Evolutionary conservation across 2,888 invertebrate genomes (phyloP), one percentile per base, ranked within the genome.

Genomic region (Taphrorychus bicolor): DNA sequence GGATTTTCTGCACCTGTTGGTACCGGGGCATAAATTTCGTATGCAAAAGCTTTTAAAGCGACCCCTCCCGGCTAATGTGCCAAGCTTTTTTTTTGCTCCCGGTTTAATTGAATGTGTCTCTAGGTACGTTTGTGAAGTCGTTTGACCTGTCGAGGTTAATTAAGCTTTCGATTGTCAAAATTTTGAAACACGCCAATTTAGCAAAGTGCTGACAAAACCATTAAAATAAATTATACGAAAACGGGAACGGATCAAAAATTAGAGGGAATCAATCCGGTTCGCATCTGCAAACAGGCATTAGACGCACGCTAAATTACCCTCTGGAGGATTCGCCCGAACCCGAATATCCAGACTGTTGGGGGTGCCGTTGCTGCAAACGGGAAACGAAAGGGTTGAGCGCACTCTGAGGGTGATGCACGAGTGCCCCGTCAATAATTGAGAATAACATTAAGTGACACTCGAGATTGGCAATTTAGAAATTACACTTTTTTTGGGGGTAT

Each of bases 291-390:
- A 56, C 69, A 52, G 60, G 69, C 61, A 69, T 69, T 69, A 69
- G 65, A 65, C 57, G 52, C 58, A 70, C 70, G 66, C 54, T 56
- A 70, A 70, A 70, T 70, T 70, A 70, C 62, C 45, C 66, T 51
- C 66, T 66, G 45, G 66, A 70, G 70, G 58, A 66, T 70, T 70
- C 23, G 23, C 56, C 23, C 52, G 60, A 53, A 57, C 22, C 54
- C 69, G 18, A 21, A n/a, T n/a, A 23, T 61, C 61, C 53, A 54
- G 62, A 41, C 57, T 23, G n/a, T n/a, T n/a, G n/a, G 18, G 41
- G 57, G 63, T n/a, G n/a, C n/a, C n/a, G n/a, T n/a, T n/a, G 56
- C 41, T 24, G 59, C 48, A 17, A 48, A 19, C 51, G 60, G 66
- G 24, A 66, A 57, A 48, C 40, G 52, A 66, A 66, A 61, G 61